Conservation (phyloP, 2,797 vertebrate genomes). For the Tragopan temminckii region DNA sequence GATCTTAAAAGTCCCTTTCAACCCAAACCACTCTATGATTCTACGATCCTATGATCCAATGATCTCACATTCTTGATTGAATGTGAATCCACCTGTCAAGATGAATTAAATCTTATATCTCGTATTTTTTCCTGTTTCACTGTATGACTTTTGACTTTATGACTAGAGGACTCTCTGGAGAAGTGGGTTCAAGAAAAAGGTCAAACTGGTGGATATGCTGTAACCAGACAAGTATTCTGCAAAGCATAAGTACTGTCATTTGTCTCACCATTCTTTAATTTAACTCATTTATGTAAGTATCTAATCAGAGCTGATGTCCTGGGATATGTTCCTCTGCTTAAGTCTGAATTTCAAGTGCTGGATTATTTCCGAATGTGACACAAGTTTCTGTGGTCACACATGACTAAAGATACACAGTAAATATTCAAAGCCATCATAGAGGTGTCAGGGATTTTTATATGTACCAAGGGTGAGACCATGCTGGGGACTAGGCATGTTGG, state of each 20-base stretch:
- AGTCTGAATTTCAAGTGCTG: not conserved
- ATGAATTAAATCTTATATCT: not conserved
- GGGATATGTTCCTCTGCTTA: not conserved
- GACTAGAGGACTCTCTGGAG: not conserved
- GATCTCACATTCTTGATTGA: not conserved
- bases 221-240: not conserved
- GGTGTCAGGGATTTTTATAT: not conserved
- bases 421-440: not conserved
- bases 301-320: not conserved
- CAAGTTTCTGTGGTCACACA: no score
- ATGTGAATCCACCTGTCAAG: not conserved
- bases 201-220: not conserved
- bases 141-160: not conserved
- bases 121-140: not conserved
- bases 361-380: not conserved
- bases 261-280: not conserved
- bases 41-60: no score
- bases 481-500: fast-evolving
- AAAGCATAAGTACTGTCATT: not conserved
- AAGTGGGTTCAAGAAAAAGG: not conserved
- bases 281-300: not conserved
- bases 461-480: not conserved
- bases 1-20: no score
- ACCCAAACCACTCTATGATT: no score
- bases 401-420: not conserved